Conservation (phyloP, 2,888 invertebrate genomes). For the Tachina fera region DNA sequence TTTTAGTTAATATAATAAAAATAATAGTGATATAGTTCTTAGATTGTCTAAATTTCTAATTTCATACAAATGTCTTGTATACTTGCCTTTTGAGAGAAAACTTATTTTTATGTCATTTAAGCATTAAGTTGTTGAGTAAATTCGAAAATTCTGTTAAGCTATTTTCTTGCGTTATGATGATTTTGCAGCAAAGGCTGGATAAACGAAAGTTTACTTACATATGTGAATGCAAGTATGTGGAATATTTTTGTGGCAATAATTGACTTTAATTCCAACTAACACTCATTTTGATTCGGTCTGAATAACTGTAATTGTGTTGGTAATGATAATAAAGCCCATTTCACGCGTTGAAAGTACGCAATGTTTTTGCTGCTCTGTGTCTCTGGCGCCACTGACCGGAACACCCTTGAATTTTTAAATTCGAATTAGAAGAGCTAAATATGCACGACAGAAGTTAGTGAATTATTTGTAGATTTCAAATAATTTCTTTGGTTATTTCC, state of each 20-base stretch:
- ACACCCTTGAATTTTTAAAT: constrained; percentile 66
- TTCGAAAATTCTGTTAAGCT: too few relatives aligned
- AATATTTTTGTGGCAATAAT: constrained; percentile 26
- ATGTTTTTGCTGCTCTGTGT: constrained; percentile 54
- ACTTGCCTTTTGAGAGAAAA: too few relatives aligned
- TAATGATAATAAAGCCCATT: constrained; percentile 78
- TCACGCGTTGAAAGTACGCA: constrained; percentile 77
- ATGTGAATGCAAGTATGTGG: neutral
- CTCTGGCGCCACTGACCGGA: constrained; percentile 68
- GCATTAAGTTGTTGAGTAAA: too few relatives aligned
- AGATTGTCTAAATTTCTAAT: too few relatives aligned
- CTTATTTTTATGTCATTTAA: too few relatives aligned
- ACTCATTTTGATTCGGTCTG: constrained; percentile 77
- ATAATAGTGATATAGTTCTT: too few relatives aligned
- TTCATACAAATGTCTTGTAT: too few relatives aligned
- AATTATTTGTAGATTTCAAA: constrained; percentile 40
- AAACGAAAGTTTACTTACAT: neutral
- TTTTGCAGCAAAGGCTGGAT: too few relatives aligned
- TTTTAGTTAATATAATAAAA: too few relatives aligned
- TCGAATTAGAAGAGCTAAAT: constrained; percentile 65
- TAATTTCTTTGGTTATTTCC: neutral
- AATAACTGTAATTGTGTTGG: constrained; percentile 77
- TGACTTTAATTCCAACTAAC: constrained; percentile 63
- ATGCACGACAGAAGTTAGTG: constrained; percentile 54
- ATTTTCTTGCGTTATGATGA: too few relatives aligned